Base-by-base conservation (phyloP, 2,113 vertebrate genomes). In the Nothocercus julius region DNA sequence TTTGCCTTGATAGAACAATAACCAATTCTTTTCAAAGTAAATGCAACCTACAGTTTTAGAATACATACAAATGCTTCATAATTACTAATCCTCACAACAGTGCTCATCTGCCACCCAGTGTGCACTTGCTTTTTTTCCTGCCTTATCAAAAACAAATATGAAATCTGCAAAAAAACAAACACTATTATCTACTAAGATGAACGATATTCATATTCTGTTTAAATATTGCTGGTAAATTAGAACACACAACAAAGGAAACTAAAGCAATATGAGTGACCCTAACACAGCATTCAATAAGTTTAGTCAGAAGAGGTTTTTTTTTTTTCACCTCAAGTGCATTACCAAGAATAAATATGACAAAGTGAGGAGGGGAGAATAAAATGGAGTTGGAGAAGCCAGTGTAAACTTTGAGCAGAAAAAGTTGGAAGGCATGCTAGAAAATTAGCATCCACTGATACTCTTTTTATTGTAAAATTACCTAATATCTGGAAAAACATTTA, bases 41-140 rank as follows among this genome's bases (percentile, higher is more conserved):
- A 58, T 28, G 30, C 24, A 56, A 30, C 38, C 51, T n/a, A 14
- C 21, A 34, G 34, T 64, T 91, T 63, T 72, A 73, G 10, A 58
- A 85, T 27, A 73, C 21, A 44, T 15, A 85, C 2, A 1, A 59
- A 56, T 58, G 19, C 10, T 82, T 4, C 13, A 18, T 80, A 61
- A 53, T 81, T 32, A 64, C 6, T 22, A 25, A 67, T 45, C 56
- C 85, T 36, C 75, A 58, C 18, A 85, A 47, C 8, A 95, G 87
- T 30, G 47, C 45, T 87, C 77, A 74, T 77, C 91, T 97, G 96
- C 89, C 95, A 94, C 69, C 74, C 47, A 53, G 59, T 94, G 94
- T 95, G 64, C 75, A 79, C 24, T 77, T 75, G 16, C 28, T 59
- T 92, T 92, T 83, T 90, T 49, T 32, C 34, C 19, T 5, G 1